Percentiles rank a stretch among this genome's conserved stretches.
phyloP scores from a whole-genome alignment of 2,797 vertebrate species.

The Cynopterus sphinx region DNA sequence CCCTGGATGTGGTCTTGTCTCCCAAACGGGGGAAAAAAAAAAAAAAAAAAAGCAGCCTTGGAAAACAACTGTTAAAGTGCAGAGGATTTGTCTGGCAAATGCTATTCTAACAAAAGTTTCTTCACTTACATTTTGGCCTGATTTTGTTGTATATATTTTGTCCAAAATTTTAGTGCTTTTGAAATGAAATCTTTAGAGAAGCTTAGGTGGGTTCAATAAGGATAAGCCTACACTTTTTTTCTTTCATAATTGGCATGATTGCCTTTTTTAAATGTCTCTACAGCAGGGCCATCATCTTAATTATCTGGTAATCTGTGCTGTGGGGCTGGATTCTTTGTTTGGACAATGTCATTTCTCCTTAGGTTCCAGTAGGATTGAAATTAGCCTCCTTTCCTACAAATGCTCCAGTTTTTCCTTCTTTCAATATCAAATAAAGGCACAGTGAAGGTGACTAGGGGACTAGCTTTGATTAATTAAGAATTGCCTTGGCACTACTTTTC shows the following conservation, averaged over 20 bases:
- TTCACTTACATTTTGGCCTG: constrained; percentile 1
- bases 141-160: constrained; percentile 9
- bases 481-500: not conserved
- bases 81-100: not conserved
- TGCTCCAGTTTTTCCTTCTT: not conserved
- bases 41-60: not conserved
- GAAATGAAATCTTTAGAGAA: not conserved
- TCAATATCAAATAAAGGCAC: not conserved
- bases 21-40: too few species aligned
- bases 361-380: not conserved
- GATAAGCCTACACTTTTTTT: not conserved
- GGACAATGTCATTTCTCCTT: not conserved
- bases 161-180: not conserved
- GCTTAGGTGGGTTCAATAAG: not conserved
- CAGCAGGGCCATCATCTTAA: not conserved
- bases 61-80: not conserved
- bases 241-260: not conserved
- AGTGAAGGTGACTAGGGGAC: not conserved
- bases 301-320: not conserved
- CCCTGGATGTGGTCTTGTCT: not conserved
- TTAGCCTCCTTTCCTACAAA: not conserved
- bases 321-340: not conserved
- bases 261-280: not conserved
- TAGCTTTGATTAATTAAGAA: not conserved
- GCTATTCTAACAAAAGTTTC: not conserved